These are phyloP conservation scores for Drosophila guanche DNA, from an alignment of 1,140 invertebrate genomes.

Conservation along the genomic window DNA sequence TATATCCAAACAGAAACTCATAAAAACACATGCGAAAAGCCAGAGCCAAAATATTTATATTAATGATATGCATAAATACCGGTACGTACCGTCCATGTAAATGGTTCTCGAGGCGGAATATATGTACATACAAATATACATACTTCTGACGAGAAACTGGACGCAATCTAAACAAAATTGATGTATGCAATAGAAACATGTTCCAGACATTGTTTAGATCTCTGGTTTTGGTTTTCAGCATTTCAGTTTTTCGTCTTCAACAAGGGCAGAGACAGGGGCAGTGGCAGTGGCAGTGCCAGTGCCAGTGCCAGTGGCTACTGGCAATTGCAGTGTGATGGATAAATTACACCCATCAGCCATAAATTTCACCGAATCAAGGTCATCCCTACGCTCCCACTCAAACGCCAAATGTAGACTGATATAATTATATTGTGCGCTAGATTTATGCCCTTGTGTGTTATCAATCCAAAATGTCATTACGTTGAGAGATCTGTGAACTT, in stretches of 20 bases:
- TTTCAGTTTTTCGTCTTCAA: slow-evolving; percentile 39
- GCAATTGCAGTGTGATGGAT: slow-evolving; percentile 42
- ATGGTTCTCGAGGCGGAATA: slow-evolving; percentile 21
- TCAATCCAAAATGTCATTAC: slow-evolving; percentile 23
- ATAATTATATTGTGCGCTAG: slow-evolving; percentile 19
- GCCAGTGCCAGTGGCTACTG: not conserved
- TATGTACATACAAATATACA: slow-evolving; percentile 1
- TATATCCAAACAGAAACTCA: slow-evolving; percentile 61
- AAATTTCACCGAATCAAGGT: slow-evolving; percentile 33
- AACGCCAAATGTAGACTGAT: not conserved
- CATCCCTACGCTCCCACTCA: not conserved
- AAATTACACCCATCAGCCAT: slow-evolving; percentile 22
- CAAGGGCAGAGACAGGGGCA: too few species aligned
- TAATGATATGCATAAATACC: slow-evolving; percentile 72
- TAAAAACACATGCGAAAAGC: slow-evolving; percentile 64
- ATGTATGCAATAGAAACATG: slow-evolving; percentile 63
- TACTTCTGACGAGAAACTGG: slow-evolving; percentile 61
- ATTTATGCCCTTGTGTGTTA: slow-evolving; percentile 24
- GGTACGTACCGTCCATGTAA: slow-evolving; percentile 7
- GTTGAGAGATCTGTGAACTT: not conserved
- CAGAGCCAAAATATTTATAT: slow-evolving; percentile 72
- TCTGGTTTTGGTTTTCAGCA: slow-evolving; percentile 25
- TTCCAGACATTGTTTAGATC: slow-evolving; percentile 78
- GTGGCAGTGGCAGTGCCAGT: too few species aligned
- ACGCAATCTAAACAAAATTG: slow-evolving; percentile 61